Base-by-base conservation (phyloP, 2,888 invertebrate genomes). In the Mermis nigrescens region DNA sequence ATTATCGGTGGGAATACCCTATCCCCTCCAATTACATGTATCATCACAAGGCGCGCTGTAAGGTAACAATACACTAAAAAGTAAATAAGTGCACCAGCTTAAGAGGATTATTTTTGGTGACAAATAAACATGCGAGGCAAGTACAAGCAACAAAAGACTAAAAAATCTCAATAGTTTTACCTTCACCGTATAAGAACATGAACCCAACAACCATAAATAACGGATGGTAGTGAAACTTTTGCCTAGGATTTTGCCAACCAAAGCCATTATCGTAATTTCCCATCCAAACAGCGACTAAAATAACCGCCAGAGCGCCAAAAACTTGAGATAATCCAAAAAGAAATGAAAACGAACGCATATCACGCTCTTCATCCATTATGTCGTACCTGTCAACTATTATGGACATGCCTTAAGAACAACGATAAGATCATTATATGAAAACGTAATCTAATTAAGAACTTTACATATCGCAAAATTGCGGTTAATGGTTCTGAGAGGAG, bases 221-320 rank as follows among this genome's bases (percentile, higher is more conserved):
- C 1, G 89, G 88, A 76, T 89, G 89, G 82, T 86, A 89, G 74
- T 87, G 86, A 70, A 89, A 89, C 73, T 86, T 79, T 24, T 78
- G 71, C 1, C 57, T 64, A 4, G 1, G 70, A 69, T 79, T 79
- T 1, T 75, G 75, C 81, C 86, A 85, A 0, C 80, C 79, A 65
- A 84, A 80, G 12, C 85, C 85, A 4, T 79, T 80, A 46, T 79
- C 75, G 66, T 74, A 80, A 46, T 77, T 70, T 1, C 78, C 75
- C 66, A 80, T 78, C 84, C 84, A 85, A 53, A 82, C 74, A 0
- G 78, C 75, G n/a, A 82, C 77, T 53, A 82, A 69, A 15, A 80
- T 71, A 26, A 82, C 70, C 15, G 79, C 69, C n/a, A 79, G 65
- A 1, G 74, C 70, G 1, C 82, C 61, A 26, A 70, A 52, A 7